Conservation (phyloP, 2,113 vertebrate genomes). For the Dipodomys spectabilis region DNA sequence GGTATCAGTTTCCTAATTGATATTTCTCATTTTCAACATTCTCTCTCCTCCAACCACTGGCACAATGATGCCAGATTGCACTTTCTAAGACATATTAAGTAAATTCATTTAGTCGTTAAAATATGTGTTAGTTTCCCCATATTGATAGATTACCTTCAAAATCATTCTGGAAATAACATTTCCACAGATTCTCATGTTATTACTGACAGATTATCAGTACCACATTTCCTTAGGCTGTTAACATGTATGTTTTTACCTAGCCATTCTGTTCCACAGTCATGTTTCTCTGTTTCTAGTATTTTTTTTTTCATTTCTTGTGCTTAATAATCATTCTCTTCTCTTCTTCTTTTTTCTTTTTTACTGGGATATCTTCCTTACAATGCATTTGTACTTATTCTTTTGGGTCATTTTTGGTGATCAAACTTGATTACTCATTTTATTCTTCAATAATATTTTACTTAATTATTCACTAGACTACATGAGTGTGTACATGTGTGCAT, state of each 20-base stretch:
- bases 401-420: background rate
- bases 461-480: background rate
- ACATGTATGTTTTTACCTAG: rapidly evolving
- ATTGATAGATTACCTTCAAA: background rate
- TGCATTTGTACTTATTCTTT: background rate
- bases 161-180: background rate
- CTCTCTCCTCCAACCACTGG: background rate
- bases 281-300: background rate
- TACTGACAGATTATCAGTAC: background rate
- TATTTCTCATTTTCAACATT: background rate
- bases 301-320: background rate
- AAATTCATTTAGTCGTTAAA: background rate
- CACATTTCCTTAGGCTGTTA: background rate
- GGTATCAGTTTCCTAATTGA: background rate
- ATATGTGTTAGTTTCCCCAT: background rate
- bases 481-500: too few species aligned
- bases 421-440: background rate
- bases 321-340: background rate
- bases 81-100: background rate
- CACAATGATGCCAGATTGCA: background rate
- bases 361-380: background rate
- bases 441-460: background rate
- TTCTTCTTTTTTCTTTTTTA: background rate
- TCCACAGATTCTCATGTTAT: background rate
- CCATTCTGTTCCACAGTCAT: background rate